Base-by-base conservation (phyloP, 1,140 invertebrate genomes). In the Trypoxylus dichotomus region DNA sequence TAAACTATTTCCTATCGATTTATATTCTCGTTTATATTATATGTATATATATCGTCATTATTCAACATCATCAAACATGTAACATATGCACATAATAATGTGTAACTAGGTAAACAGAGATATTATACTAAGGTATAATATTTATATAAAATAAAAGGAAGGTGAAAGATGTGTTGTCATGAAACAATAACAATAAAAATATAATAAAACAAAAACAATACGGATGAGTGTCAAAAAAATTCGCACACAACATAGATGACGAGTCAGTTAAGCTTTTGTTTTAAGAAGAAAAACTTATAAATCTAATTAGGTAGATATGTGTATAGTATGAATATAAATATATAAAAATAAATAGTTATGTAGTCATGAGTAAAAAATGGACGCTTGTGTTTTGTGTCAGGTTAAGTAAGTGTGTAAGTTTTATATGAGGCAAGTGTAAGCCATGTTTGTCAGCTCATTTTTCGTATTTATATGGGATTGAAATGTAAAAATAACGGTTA, bases 261-360 rank as follows among this genome's bases (percentile, higher is more conserved):
- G 47, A 37, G n/a, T 54, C 15, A 54, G 19, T 15, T 19, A 54
- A 54, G 47, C 47, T 54, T 54, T 54, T n/a, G 47, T n/a, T 19
- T 54, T 54, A n/a, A 54, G 3, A 13, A 47, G 11, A 47, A 47
- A 54, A 54, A 54, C 47, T 54, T 54, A 54, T n/a, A n/a, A 54
- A 54, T 19, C 47, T 54, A 54, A 54, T 54, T 54, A 54, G 19
- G 19, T 54, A 54, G 47, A 19, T 54, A 54, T 54, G 47, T 54
- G 47, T 19, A 54, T 54, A 37, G 19, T 54, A 19, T 54, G 47
- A 54, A 54, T 54, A n/a, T n/a, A 54, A 54, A 54, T 54, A 54
- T 54, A 54, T 54, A 54, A 54, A 54, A 54, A 54, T 54, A 54
- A 54, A 54, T 54, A 54, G n/a, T 54, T 54, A 54, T 54, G 47